Conservation (phyloP, 2,113 vertebrate genomes). For the Pimephales promelas region DNA sequence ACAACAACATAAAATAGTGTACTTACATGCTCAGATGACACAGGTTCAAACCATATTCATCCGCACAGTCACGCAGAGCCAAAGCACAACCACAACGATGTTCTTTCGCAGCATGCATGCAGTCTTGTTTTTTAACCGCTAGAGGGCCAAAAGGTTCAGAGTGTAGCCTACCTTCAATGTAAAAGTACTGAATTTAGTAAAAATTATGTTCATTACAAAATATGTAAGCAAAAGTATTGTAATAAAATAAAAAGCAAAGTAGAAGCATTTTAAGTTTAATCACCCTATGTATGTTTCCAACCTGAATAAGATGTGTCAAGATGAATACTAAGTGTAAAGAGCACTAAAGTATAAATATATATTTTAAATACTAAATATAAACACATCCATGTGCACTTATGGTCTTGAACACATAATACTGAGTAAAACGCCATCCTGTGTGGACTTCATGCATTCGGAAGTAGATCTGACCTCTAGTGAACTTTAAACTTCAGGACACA, state of each 20-base stretch:
- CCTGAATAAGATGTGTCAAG: background rate
- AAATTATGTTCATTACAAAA: too few species aligned
- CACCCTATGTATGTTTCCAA: background rate
- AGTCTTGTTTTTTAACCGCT: too few species aligned
- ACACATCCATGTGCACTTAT: background rate
- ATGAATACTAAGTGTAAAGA: background rate
- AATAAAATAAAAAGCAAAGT: too few species aligned
- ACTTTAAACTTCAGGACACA: conserved; percentile 35
- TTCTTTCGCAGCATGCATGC: too few species aligned
- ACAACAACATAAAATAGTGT: too few species aligned
- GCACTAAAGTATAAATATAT: background rate
- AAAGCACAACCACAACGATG: too few species aligned
- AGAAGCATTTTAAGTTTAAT: too few species aligned
- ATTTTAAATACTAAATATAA: background rate
- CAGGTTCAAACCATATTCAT: too few species aligned
- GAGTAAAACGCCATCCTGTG: background rate
- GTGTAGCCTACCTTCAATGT: background rate
- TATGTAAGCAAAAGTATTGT: background rate
- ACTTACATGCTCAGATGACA: too few species aligned
- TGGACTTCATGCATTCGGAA: background rate
- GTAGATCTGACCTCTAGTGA: conserved; percentile 53
- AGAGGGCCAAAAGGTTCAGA: too few species aligned
- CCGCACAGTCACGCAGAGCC: too few species aligned
- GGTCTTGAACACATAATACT: background rate
- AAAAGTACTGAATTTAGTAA: background rate